Percentiles rank a stretch among this genome's conserved stretches.
Evolutionary conservation across 2,113 vertebrate genomes (phyloP).

Genomic region (Agapornis roseicollis): DNA sequence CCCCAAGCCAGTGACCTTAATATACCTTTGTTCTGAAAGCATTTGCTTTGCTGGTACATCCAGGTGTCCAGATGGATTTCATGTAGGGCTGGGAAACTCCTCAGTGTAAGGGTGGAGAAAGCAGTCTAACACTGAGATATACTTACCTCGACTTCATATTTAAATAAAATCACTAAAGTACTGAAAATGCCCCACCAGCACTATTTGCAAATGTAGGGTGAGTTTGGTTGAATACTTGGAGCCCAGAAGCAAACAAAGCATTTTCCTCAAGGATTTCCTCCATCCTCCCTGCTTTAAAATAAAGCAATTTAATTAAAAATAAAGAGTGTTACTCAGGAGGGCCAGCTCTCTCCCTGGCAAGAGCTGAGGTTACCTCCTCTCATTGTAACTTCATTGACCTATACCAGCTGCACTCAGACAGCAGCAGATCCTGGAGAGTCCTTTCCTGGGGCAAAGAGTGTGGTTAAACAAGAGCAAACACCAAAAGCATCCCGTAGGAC

Average conservation of each 20-base stretch:
- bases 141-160: not conserved
- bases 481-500: not conserved
- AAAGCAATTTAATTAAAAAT: not conserved
- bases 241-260: not conserved
- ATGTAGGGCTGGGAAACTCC: not conserved
- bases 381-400: not conserved
- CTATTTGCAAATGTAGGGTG: not conserved
- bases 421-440: not conserved
- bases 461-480: not conserved
- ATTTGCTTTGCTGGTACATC: not conserved
- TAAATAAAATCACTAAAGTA: not conserved
- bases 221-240: not conserved
- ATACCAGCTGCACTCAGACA: not conserved
- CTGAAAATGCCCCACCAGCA: not conserved
- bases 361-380: not conserved
- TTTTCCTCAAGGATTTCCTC: not conserved
- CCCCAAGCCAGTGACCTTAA: not conserved
- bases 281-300: not conserved
- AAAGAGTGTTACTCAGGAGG: not conserved
- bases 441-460: not conserved
- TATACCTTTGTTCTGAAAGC: not conserved
- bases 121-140: rapidly evolving
- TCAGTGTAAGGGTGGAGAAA: not conserved
- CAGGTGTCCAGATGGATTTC: not conserved
- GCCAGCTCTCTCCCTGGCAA: not conserved